These are phyloP conservation scores for Lampropteryx suffumata DNA, from an alignment of 2,888 invertebrate species.

Conservation along the genomic window DNA sequence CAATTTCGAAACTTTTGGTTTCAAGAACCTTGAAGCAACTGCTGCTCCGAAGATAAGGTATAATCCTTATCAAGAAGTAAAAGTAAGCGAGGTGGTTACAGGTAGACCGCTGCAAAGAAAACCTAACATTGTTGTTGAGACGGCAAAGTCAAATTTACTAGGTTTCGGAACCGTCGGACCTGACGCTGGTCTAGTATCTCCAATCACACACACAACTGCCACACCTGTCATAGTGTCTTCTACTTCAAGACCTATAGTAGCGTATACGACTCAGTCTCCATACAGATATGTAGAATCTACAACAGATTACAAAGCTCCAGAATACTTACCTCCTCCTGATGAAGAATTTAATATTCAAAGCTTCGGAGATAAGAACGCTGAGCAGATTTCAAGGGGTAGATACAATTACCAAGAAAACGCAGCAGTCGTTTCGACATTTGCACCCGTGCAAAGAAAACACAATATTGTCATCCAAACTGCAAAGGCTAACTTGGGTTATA, in stretches of 20 bases:
- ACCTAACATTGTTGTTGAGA: slow-evolving; percentile 72
- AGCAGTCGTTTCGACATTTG: slow-evolving; percentile 40
- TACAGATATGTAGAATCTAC: slow-evolving; percentile 55
- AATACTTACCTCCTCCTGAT: slow-evolving; percentile 65
- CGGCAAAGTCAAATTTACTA: slow-evolving; percentile 68
- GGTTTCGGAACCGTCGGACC: slow-evolving; percentile 75
- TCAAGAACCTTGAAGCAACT: slow-evolving; percentile 45
- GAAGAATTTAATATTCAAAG: slow-evolving; percentile 51
- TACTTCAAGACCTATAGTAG: slow-evolving; percentile 51
- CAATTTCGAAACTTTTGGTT: slow-evolving; percentile 55
- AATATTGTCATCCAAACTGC: slow-evolving; percentile 69
- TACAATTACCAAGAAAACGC: slow-evolving; percentile 57
- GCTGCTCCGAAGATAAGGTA: slow-evolving; percentile 47
- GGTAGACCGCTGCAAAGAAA: slow-evolving; percentile 54
- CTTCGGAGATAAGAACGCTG: slow-evolving; percentile 48
- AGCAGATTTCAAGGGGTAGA: slow-evolving; percentile 41
- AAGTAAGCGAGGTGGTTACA: slow-evolving; percentile 40
- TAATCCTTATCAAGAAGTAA: slow-evolving; percentile 60
- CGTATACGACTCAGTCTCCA: slow-evolving; percentile 46
- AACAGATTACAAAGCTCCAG: slow-evolving; percentile 55
- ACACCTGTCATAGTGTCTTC: slow-evolving; percentile 53
- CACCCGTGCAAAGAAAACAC: slow-evolving; percentile 54
- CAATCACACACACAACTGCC: slow-evolving; percentile 61
- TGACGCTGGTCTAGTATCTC: slow-evolving; percentile 68
- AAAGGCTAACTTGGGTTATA: slow-evolving; percentile 66